Evolutionary conservation across 2,113 vertebrate genomes (phyloP).

Genomic region (Hiodon tergisus): DNA sequence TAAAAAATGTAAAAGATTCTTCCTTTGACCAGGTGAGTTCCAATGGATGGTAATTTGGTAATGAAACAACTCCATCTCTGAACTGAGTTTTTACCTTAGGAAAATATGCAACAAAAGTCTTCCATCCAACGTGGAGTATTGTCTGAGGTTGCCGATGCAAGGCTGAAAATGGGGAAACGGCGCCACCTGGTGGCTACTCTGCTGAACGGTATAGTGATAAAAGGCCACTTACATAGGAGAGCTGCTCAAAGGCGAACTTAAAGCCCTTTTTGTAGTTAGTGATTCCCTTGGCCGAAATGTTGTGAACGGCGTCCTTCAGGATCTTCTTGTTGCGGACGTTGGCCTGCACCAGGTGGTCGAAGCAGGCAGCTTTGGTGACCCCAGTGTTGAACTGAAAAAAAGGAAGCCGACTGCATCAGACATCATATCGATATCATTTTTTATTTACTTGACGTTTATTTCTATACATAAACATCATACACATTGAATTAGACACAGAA

Average conservation of each 20-base stretch:
- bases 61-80: too few relatives aligned
- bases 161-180: neutral
- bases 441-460: too few relatives aligned
- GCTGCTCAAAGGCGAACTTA: conserved; percentile 93
- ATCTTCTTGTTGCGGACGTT: conserved; percentile 98
- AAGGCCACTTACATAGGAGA: conserved; percentile 75
- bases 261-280: conserved; percentile 98
- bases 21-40: too few relatives aligned
- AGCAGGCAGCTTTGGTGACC: conserved; percentile 91
- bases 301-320: conserved; percentile 90
- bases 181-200: too few relatives aligned
- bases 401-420: conserved; percentile 19
- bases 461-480: too few relatives aligned
- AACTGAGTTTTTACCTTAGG: too few relatives aligned
- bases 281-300: conserved; percentile 93
- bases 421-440: too few relatives aligned
- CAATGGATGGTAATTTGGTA: too few relatives aligned
- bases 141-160: neutral
- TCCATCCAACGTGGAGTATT: too few relatives aligned
- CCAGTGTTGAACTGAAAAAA: conserved; percentile 84
- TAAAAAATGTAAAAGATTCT: too few relatives aligned
- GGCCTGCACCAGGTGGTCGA: conserved; percentile 93
- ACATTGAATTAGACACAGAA: too few relatives aligned
- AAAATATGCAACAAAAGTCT: too few relatives aligned
- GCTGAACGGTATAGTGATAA: neutral